Evolutionary conservation across 2,113 vertebrate species (phyloP).

Genomic region (Columba janthina): DNA sequence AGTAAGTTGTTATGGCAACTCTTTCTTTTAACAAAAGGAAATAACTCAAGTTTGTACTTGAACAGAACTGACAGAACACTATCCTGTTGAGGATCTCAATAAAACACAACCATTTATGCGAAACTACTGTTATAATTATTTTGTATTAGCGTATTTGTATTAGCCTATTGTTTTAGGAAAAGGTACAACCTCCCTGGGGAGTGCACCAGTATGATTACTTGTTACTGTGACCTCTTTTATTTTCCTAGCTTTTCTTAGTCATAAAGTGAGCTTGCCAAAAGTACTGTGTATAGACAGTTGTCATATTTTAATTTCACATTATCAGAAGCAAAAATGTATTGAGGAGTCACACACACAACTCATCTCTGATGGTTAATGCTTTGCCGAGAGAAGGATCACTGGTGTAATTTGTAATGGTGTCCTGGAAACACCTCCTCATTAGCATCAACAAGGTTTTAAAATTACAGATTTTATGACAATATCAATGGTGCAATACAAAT

Average conservation of each 20-base stretch:
- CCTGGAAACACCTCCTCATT: not conserved
- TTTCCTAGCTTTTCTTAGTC: not conserved
- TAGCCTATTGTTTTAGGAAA: not conserved
- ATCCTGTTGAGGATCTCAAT: not conserved
- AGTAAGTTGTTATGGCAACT: constrained; percentile 12
- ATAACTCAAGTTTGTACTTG: not conserved
- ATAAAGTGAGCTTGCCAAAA: not conserved
- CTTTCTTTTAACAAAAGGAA: not conserved
- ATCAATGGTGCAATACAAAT: not conserved
- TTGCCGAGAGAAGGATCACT: not conserved
- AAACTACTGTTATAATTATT: not conserved
- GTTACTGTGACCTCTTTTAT: not conserved
- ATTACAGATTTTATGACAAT: not conserved
- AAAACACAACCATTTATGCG: not conserved
- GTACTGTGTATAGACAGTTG: not conserved
- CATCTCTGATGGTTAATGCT: not conserved
- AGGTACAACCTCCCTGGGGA: not conserved
- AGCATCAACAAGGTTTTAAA: not conserved
- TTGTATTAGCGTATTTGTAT: not conserved
- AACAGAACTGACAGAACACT: not conserved
- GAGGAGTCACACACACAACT: not conserved
- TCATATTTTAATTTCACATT: not conserved
- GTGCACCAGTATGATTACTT: not conserved
- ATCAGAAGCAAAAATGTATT: not conserved
- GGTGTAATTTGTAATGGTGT: not conserved